phyloP scores from a whole-genome alignment of 2,888 invertebrate genomes.

The Apantesis nais region DNA sequence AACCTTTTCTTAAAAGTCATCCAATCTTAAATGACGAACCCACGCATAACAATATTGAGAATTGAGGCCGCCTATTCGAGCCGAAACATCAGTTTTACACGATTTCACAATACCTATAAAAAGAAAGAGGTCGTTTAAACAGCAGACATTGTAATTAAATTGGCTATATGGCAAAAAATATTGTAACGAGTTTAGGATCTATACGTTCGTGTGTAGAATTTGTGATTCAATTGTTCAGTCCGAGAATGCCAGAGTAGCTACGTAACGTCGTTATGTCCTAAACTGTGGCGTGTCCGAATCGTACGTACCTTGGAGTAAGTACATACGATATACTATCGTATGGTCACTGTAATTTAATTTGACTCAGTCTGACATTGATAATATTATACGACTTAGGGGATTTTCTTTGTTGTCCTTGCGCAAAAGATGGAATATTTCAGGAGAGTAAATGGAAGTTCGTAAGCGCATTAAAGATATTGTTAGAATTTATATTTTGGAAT shows the following conservation, averaged over 20 bases:
- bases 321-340: conserved; percentile 3
- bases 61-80: neutral
- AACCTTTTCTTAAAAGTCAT: neutral
- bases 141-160: neutral
- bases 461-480: too few relatives aligned
- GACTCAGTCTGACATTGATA: conserved; percentile 15
- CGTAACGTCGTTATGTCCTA: conserved; percentile 9
- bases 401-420: neutral
- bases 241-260: conserved; percentile 1
- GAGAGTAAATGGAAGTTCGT: neutral
- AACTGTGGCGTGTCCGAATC: neutral
- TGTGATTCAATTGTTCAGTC: conserved; percentile 12
- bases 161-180: neutral
- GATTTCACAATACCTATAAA: neutral
- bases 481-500: too few relatives aligned
- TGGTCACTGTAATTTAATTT: conserved; percentile 21
- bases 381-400: conserved; percentile 13
- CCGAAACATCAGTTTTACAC: neutral
- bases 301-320: neutral
- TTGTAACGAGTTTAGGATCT: too few relatives aligned
- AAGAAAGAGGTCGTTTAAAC: neutral
- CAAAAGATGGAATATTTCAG: neutral
- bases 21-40: neutral
- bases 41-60: neutral
- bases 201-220: neutral